Evolutionary conservation across 2,888 invertebrate genomes (phyloP).

Genomic region (Acholoe squamosa): DNA sequence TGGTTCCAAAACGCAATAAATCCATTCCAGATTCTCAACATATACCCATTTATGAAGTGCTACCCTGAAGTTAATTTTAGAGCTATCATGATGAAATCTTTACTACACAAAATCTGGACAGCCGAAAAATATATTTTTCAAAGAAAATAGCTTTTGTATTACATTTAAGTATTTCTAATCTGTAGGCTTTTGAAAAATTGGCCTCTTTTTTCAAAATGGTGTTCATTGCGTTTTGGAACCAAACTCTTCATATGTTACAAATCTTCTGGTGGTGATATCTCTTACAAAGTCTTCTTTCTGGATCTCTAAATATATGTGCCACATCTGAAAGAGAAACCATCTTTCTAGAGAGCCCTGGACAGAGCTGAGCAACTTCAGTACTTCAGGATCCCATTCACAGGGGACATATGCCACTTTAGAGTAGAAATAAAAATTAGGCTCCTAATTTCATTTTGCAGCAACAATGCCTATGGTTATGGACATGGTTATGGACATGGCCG

Average conservation of each 20-base stretch:
- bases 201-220: no score
- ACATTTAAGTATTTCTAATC: no score
- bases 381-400: background rate
- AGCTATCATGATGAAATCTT: no score
- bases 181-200: no score
- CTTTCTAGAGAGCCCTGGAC: background rate
- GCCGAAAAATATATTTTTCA: no score
- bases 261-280: background rate
- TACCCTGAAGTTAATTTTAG: no score
- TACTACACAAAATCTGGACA: no score
- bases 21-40: no score
- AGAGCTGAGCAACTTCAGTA: background rate
- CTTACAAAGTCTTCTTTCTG: background rate
- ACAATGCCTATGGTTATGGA: background rate
- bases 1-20: no score
- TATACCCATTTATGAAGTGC: no score
- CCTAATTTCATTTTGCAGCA: background rate
- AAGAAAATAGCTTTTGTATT: no score
- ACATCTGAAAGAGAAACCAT: background rate
- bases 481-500: background rate
- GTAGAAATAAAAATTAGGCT: background rate
- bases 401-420: background rate
- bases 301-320: background rate
- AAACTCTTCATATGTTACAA: background rate
- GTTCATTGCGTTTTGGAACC: no score